Base-by-base conservation (phyloP, 2,888 invertebrate species). In the Dasypolia templi region DNA sequence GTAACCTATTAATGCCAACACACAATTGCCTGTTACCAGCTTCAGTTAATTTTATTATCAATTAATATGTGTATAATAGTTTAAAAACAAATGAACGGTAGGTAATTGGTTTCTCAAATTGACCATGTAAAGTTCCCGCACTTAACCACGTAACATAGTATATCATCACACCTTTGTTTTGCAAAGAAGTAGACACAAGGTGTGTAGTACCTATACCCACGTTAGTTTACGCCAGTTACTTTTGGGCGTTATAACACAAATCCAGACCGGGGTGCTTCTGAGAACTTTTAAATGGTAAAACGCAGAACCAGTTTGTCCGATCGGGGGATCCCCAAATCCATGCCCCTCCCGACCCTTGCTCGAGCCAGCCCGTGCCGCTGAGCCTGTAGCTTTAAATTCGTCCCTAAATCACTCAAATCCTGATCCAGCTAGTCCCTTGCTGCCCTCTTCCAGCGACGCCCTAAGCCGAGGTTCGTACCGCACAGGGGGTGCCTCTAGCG, bases 1-100 rank as follows among this genome's bases (percentile, higher is more conserved):
- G 75, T 79, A 61, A 72, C 63, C 51, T 74, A 62, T 73, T 29
- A 44, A 35, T 51, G 17, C n/a, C 44, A 74, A 61, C 58, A 49
- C 6, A 49, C 22, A 55, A 46, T 46, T 0, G 49, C 39, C 5
- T 14, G 17, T 49, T 51, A 61, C 46, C 62, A 32, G 56, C 42
- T 62, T 63, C n/a, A 72, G 17, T 70, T 46, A 22, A 64, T 56
- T 75, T 71, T 46, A 64, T 64, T 26, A 22, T 58, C 22, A 51
- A 44, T 49, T 72, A 58, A 63, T 70, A 70, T 64, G 17, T 68
- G 19, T 22, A 3, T 35, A 51, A 64, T 67, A 2, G 29, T 32
- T 75, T 69, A 39, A 39, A 82, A 65, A 39, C 29, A 49, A 76
- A 64, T 75, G 12, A 32, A 35, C 14, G 62, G 35, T 35, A 5